Evolutionary conservation across 2,888 invertebrate species (phyloP).

Genomic region (Nemotelus pantherinus): DNA sequence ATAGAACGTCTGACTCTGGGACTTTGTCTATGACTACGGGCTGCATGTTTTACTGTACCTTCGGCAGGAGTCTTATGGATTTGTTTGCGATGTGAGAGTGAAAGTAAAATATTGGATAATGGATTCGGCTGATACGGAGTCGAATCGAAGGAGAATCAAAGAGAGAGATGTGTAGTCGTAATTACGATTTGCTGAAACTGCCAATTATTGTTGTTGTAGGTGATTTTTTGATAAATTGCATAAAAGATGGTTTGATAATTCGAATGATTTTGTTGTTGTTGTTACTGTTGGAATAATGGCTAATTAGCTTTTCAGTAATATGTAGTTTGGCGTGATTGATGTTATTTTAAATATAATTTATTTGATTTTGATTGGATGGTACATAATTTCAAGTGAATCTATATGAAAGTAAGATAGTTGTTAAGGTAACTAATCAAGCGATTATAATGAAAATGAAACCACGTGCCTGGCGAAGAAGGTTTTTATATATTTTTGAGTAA

Average conservation of each 20-base stretch:
- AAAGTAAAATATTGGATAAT: conserved; percentile 31
- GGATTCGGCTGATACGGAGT: not conserved
- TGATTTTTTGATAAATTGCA: no score
- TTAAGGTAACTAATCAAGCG: no score
- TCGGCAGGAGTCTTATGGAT: no score
- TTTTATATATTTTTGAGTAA: no score
- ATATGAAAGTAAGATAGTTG: no score
- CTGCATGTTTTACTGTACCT: no score
- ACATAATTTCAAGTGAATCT: no score
- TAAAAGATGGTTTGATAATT: no score
- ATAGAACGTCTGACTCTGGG: conserved; percentile 14
- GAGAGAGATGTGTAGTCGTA: not conserved
- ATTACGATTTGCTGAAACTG: not conserved
- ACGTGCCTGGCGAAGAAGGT: no score
- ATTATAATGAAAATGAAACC: no score
- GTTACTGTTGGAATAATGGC: not conserved
- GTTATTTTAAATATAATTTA: not conserved
- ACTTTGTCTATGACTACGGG: not conserved
- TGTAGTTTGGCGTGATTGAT: not conserved
- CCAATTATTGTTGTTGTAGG: no score
- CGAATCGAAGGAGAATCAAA: conserved; percentile 1
- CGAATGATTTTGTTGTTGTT: no score
- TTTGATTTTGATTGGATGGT: not conserved
- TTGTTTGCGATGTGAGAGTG: not conserved
- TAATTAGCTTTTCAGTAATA: not conserved